phyloP scores from a whole-genome alignment of 2,888 invertebrate genomes.

The Drosophila quasianomalipes region DNA sequence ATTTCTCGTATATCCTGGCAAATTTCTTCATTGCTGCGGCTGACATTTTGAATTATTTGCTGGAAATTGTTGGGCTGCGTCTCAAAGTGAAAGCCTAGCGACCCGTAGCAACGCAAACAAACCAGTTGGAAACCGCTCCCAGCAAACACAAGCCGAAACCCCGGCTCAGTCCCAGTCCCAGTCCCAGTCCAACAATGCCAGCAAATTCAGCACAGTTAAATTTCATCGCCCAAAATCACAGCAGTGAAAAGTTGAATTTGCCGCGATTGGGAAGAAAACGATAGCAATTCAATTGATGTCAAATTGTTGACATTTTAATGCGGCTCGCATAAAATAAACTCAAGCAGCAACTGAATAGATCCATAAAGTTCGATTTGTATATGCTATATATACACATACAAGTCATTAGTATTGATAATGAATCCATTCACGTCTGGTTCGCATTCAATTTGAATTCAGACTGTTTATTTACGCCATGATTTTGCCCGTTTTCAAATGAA shows the following conservation, averaged over 20 bases:
- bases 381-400: not conserved
- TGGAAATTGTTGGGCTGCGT: constrained; percentile 56
- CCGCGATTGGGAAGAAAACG: constrained; percentile 52
- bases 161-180: not conserved
- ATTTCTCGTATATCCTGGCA: constrained; percentile 60
- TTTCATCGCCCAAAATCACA: constrained; percentile 40
- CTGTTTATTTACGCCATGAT: constrained; percentile 19
- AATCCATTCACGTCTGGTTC: constrained; percentile 40
- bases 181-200: not conserved
- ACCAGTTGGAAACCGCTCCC: constrained; percentile 29
- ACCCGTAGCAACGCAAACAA: constrained; percentile 56
- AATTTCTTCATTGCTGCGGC: constrained; percentile 63
- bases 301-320: constrained; percentile 45
- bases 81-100: constrained; percentile 49
- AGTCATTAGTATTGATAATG: constrained; percentile 44
- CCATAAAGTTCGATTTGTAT: constrained; percentile 28
- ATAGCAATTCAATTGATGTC: constrained; percentile 57
- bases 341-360: constrained; percentile 1
- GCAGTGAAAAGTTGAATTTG: constrained; percentile 47
- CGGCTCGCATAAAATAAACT: constrained; percentile 13
- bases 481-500: constrained; percentile 5
- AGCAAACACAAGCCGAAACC: not conserved
- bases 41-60: constrained; percentile 78
- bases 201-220: constrained; percentile 24
- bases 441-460: constrained; percentile 21